These are phyloP conservation scores for Hyposoter dolosus DNA, from an alignment of 2,888 invertebrate species.

Conservation along the genomic window DNA sequence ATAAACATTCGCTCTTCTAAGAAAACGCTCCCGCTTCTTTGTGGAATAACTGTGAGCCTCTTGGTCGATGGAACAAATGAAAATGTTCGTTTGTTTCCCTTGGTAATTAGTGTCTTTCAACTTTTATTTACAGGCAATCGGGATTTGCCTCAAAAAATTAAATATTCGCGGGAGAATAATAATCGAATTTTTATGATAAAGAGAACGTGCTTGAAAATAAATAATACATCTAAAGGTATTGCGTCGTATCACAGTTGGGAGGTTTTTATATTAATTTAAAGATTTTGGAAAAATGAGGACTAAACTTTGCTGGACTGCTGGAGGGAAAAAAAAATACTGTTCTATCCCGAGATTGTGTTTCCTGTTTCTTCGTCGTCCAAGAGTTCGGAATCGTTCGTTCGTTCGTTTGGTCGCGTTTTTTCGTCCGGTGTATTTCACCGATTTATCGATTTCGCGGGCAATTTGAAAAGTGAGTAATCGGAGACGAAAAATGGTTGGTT, in stretches of 20 bases:
- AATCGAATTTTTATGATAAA: not conserved
- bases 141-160: not conserved
- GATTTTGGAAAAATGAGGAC: not conserved
- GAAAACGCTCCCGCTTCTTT: not conserved
- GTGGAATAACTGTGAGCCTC: not conserved
- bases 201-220: slow-evolving; percentile 5
- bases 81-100: not conserved
- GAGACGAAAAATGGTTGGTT: slow-evolving; percentile 2
- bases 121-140: not conserved
- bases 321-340: slow-evolving; percentile 27
- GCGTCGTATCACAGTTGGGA: slow-evolving; percentile 63
- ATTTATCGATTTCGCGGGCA: not conserved
- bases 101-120: not conserved
- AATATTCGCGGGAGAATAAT: not conserved
- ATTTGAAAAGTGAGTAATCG: not conserved
- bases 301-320: not conserved
- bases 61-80: not conserved
- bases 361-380: not conserved
- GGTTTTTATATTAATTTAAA: slow-evolving; percentile 20
- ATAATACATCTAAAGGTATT: slow-evolving; percentile 23
- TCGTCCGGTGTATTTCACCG: not conserved
- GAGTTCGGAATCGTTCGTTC: slow-evolving; percentile 20
- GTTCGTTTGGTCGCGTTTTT: slow-evolving; percentile 13
- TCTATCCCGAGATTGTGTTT: not conserved
- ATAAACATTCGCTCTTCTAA: not conserved